A percentile compares a stretch with the other conserved stretches of the same genome.
phyloP scores from a whole-genome alignment of 2,797 vertebrate genomes.

The Peromyscus aztecus region DNA sequence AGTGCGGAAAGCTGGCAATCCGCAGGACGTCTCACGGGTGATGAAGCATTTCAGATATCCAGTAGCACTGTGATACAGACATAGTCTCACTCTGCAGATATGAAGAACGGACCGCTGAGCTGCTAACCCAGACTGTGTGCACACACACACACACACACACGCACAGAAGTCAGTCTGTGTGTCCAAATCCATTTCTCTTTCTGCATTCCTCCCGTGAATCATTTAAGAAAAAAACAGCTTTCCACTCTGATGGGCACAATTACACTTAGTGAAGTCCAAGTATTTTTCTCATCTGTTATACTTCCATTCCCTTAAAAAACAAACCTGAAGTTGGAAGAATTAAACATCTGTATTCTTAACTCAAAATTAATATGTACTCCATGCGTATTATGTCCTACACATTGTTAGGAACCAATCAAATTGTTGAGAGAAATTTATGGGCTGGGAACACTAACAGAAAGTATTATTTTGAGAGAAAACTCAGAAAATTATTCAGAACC shows the following conservation, averaged over 20 bases:
- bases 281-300: slow-evolving; percentile 23
- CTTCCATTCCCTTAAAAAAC: slow-evolving; percentile 4
- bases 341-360: slow-evolving; percentile 23
- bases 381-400: background rate
- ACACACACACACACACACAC: background rate
- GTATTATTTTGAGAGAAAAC: slow-evolving; percentile 51
- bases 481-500: slow-evolving; percentile 30
- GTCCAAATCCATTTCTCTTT: background rate
- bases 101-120: background rate
- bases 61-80: background rate
- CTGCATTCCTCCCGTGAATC: background rate
- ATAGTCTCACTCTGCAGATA: background rate
- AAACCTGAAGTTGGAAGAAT: background rate
- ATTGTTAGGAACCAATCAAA: background rate
- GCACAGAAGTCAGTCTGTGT: background rate
- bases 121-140: background rate
- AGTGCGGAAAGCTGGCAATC: background rate
- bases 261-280: background rate
- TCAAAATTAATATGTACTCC: slow-evolving; percentile 13
- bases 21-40: background rate
- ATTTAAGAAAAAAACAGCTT: slow-evolving; percentile 43
- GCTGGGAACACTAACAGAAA: background rate
- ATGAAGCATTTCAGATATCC: background rate
- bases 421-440: background rate
- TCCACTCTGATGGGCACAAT: background rate